Evolutionary conservation across 2,888 invertebrate genomes (phyloP), one percentile per base, ranked within the genome.

Genomic region (Idaea aversata): DNA sequence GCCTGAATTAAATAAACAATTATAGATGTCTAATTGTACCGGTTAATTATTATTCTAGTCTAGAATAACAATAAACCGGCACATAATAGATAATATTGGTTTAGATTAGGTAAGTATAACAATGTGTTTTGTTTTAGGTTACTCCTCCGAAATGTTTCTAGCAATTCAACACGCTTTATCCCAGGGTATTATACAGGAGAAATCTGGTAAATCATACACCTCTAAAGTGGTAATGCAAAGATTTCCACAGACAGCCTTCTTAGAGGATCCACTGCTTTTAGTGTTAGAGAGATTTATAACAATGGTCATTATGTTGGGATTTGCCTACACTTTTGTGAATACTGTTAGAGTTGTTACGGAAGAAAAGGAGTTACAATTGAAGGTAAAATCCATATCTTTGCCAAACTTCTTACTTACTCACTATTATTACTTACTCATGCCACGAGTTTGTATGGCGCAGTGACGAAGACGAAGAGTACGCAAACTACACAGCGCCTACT

Each of bases 301-400:
- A 0, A 92, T 97, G 74, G 95, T 98, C 58, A 93, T 98, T 38
- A 94, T 97, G 92, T 88, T 98, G 61, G 96, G 97, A 79, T 97
- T 97, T 80, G 95, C 97, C 4, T 97, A 97, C 82, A 95, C 96
- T 0, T 96, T 96, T 72, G 95, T 97, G 15, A 97, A 96, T 79
- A 97, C 96, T 36, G 96, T 96, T 6, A 95, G 96, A 86, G 94
- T 94, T 62, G 94, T 97, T 38, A 95, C 96, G 0, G 94, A 94
- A 57, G 97, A 97, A 80, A 97, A 97, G 81, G 97, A 97, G 80
- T 93, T 94, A 71, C 95, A 95, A 76, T 85, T 97, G 57, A 97
- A 96, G 94, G 96, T 95, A 84, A 71, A 47, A 47, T 47, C 0
- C 7, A 13, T 47, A 13, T 25, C 25, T 25, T n/a, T 25, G 25